Evolutionary conservation across 2,113 vertebrate species (phyloP).

Genomic region (Corvus cornix): DNA sequence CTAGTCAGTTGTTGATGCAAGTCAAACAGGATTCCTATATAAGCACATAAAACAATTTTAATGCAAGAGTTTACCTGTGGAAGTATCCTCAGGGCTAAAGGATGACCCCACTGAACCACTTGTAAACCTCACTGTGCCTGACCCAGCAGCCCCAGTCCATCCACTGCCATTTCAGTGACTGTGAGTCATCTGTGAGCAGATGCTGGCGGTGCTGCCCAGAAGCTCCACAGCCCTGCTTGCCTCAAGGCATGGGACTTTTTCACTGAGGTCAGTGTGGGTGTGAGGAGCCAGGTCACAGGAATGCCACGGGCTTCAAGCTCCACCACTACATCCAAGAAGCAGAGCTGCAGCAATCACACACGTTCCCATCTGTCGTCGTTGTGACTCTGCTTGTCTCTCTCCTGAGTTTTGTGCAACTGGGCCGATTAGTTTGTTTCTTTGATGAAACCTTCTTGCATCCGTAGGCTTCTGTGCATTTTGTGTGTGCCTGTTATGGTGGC

Average conservation of each 20-base stretch:
- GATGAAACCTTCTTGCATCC: not conserved
- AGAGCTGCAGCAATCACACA: accelerated
- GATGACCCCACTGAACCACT: not conserved
- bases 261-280: not conserved
- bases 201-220: not conserved
- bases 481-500: not conserved
- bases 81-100: not conserved
- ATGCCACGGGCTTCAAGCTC: not conserved
- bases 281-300: not conserved
- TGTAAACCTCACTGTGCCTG: not conserved
- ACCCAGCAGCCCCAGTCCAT: not conserved
- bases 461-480: not conserved
- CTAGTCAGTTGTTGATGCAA: not conserved
- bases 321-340: not conserved
- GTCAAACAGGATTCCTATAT: not conserved
- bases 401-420: not conserved
- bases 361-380: not conserved
- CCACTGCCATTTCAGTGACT: not conserved
- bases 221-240: not conserved
- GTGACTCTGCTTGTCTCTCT: not conserved
- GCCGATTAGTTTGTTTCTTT: not conserved
- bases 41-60: not conserved
- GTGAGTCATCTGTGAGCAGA: no score
- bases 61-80: not conserved
- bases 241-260: not conserved